Base-by-base conservation (phyloP, 2,797 vertebrate genomes). In the Galagoides demidoff region DNA sequence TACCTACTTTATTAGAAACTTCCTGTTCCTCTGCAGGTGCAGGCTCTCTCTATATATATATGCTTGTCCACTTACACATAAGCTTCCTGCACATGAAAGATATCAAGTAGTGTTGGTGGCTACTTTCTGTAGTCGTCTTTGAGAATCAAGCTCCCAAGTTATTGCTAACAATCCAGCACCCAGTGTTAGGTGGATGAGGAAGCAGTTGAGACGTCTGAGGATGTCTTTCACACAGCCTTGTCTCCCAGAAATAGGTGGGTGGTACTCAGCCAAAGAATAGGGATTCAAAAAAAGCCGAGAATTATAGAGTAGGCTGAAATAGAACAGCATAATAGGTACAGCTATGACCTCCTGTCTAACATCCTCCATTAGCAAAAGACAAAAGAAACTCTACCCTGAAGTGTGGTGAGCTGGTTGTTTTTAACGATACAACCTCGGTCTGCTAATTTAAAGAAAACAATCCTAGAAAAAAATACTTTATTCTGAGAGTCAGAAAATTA, bases 251-350 rank as follows among this genome's bases (percentile, higher is more conserved):
- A 85, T 92, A 97, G 89, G 97, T 98, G 97, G 98, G 98, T 96
- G 97, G 96, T 96, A 97, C 88, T 96, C 95, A 96, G 96, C 66
- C 95, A 84, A 94, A 98, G 76, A 96, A 93, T 78, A 90, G 37
- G 34, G 91, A 95, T 61, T 43, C 90, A 77, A 96, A 97, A 95
- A 94, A 81, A 52, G 63, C 39, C 77, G 74, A 94, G 92, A 98
- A 98, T 95, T 97, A 93, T 68, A 97, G 74, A 94, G 49, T 25
- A 97, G 96, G 89, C 96, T 95, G 89, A 98, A 98, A 98, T 94
- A 97, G 95, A 97, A 97, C 79, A 45, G 1, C 3, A 86, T 90
- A 97, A 97, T 85, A 94, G 87, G 77, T 91, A 83, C 64, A 97
- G 92, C 92, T 88, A 93, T 90, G 86, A 88, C 84, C 82, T 95